Base-by-base conservation (phyloP, 1,140 invertebrate genomes). In the Theocolax elegans region DNA sequence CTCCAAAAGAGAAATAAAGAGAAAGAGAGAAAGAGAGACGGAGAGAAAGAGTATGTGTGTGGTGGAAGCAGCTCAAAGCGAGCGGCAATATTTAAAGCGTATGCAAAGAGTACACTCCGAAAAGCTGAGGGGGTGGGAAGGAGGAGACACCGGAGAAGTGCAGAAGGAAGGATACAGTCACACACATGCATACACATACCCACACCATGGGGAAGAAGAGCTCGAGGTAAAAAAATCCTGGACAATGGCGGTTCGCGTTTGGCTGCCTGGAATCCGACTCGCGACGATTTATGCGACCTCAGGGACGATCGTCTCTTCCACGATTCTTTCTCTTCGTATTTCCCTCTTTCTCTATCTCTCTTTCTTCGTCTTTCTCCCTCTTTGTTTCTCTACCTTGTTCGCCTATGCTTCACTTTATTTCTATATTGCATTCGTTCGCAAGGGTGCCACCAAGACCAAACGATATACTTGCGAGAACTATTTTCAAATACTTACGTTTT, bases 231-330 rank as follows among this genome's bases (percentile, higher is more conserved):
- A 76, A 81, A 80, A 78, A 73, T 76, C 74, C 25, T 66, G 78
- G 76, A 82, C 81, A 83, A 83, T 82, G 76, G 80, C 78, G 76
- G 75, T 74, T 80, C 72, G 76, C 80, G 76, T 82, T 81, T 75
- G 78, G 75, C 75, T 81, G 77, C 77, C 74, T 79, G 79, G 79
- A 81, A 82, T 81, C 79, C 76, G 80, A 82, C 78, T 80, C 74
- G 74, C 53, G 76, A 83, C 77, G 79, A 83, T 83, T 83, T 83
- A 83, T 83, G 77, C 77, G 76, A 77, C 73, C 79, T 79, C 78
- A 35, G 27, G 71, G 59, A 75, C 73, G 74, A 35, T 4, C 25
- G 69, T 70, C 48, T 68, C 58, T 48, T 9, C 38, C 64, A 70
- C 69, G 38, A 25, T 64, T 54, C 71, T 42, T 25, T 67, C n/a